A percentile compares a stretch with the other conserved stretches of the same genome.
These are phyloP conservation scores for Forbesichthys agassizii DNA, from an alignment of 2,113 vertebrate genomes.

Conservation along the genomic window DNA sequence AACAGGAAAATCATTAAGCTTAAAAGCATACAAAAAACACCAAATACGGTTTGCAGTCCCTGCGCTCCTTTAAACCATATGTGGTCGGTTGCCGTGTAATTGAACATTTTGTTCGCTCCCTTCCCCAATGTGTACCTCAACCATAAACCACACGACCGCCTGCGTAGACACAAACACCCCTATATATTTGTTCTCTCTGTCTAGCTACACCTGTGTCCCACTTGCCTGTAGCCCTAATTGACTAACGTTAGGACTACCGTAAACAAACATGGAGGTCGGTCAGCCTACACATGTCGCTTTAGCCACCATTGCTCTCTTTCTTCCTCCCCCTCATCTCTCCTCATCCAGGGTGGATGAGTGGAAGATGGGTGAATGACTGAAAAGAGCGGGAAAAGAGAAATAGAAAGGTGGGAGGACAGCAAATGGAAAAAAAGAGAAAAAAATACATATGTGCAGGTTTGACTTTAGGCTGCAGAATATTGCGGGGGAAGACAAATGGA, in stretches of 20 bases:
- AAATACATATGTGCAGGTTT: constrained; percentile 18
- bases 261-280: constrained; percentile 7
- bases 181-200: background rate
- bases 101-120: background rate
- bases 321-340: background rate
- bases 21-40: no score
- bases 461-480: constrained; percentile 17
- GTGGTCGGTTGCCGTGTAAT: background rate
- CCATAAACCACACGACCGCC: background rate
- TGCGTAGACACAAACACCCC: background rate
- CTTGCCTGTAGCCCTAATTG: constrained; percentile 8
- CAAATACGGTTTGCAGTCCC: background rate
- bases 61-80: background rate
- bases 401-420: constrained; percentile 32
- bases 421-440: constrained; percentile 2
- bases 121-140: background rate
- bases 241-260: constrained; percentile 6
- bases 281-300: constrained; percentile 28
- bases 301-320: constrained; percentile 5
- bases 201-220: no score
- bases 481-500: constrained; percentile 2
- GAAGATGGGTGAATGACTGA: constrained; percentile 53
- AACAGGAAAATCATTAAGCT: background rate
- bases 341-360: constrained; percentile 36
- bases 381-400: constrained; percentile 34